Percentiles rank a stretch among this genome's conserved stretches.
Conservation (phyloP, 2,888 invertebrate species). For the Ferdinandea cuprea region DNA sequence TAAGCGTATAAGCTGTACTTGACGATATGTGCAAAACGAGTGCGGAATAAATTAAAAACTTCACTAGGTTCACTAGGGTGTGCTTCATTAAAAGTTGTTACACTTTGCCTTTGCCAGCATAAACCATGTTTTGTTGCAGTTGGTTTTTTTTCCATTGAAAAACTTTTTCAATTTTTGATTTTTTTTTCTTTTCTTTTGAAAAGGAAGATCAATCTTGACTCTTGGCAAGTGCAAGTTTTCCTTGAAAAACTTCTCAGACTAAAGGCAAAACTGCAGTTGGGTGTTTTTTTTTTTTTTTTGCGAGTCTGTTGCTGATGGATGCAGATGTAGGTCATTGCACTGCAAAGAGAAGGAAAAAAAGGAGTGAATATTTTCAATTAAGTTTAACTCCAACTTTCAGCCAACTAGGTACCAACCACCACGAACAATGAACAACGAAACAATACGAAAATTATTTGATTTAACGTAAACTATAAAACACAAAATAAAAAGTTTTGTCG, state of each 20-base stretch:
- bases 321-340: constrained; percentile 55
- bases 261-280: constrained; percentile 21
- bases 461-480: constrained; percentile 54
- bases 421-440: constrained; percentile 38
- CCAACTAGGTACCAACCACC: constrained; percentile 5
- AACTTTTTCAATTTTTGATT: constrained; percentile 55
- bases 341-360: neutral
- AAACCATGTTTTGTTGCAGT: constrained; percentile 18
- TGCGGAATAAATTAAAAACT: constrained; percentile 60
- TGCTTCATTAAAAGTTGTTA: constrained; percentile 65
- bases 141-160: neutral
- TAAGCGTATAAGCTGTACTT: constrained; percentile 35
- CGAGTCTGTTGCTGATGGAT: constrained; percentile 25
- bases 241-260: constrained; percentile 43
- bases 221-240: constrained; percentile 41
- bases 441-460: constrained; percentile 69
- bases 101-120: constrained; percentile 14
- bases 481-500: constrained; percentile 11
- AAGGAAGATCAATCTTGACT: constrained; percentile 44
- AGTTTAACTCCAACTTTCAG: constrained; percentile 15
- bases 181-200: constrained; percentile 5
- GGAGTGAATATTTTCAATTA: constrained; percentile 28
- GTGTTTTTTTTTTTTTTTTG: neutral
- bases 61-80: constrained; percentile 45
- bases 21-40: constrained; percentile 46